These are phyloP conservation scores for Stenichneumon culpator DNA, from an alignment of 2,888 invertebrate species.

Conservation along the genomic window DNA sequence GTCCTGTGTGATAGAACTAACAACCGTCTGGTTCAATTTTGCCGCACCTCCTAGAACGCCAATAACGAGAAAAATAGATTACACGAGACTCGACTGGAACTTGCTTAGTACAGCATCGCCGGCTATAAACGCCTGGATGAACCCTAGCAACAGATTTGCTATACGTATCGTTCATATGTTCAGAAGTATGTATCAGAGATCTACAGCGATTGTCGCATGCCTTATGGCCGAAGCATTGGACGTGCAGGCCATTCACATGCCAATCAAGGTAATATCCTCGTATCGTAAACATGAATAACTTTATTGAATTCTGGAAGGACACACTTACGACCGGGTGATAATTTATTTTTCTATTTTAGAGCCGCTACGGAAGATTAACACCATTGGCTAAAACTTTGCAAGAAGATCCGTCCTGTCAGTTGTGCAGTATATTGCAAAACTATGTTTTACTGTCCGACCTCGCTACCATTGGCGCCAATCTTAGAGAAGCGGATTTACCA, in stretches of 20 bases:
- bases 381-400: slow-evolving; percentile 95
- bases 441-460: slow-evolving; percentile 93
- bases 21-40: slow-evolving; percentile 98
- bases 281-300: not conserved
- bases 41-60: slow-evolving; percentile 98
- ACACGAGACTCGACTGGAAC: slow-evolving; percentile 98
- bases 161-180: slow-evolving; percentile 93
- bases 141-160: slow-evolving; percentile 96
- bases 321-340: not conserved
- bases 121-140: slow-evolving; percentile 99
- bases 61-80: slow-evolving; percentile 97
- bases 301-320: not conserved
- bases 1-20: slow-evolving; percentile 95
- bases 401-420: slow-evolving; percentile 97
- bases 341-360: slow-evolving; percentile 86
- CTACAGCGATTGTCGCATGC: slow-evolving; percentile 95
- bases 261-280: slow-evolving; percentile 88
- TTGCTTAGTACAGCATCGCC: slow-evolving; percentile 97
- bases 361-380: slow-evolving; percentile 95
- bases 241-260: slow-evolving; percentile 93
- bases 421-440: slow-evolving; percentile 95
- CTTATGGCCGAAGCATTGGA: slow-evolving; percentile 98
- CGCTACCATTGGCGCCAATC: slow-evolving; percentile 92
- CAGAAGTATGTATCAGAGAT: slow-evolving; percentile 91
- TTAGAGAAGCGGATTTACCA: slow-evolving; percentile 94